A percentile compares a stretch with the other conserved stretches of the same genome.
Evolutionary conservation across 2,797 vertebrate species (phyloP).

Genomic region (Pteronotus mesoamericanus): DNA sequence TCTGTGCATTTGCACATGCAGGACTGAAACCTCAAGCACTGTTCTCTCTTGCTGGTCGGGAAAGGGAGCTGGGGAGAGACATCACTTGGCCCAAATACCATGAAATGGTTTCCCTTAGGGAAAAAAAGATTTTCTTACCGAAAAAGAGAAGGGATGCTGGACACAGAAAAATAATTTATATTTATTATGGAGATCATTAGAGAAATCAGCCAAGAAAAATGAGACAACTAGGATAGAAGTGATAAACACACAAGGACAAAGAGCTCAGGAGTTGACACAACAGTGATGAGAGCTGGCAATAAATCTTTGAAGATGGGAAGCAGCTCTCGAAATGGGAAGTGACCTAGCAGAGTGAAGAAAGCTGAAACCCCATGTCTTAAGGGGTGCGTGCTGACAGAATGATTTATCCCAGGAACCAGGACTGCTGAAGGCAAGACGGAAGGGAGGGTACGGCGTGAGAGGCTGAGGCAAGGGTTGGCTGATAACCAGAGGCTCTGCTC

Average conservation of each 20-base stretch:
- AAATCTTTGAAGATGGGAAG: neutral
- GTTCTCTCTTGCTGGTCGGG: neutral
- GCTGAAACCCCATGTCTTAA: neutral
- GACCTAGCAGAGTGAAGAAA: neutral
- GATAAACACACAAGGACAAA: neutral
- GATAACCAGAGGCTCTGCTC: neutral
- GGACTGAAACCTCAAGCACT: neutral
- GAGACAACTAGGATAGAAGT: neutral
- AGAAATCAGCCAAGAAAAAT: neutral
- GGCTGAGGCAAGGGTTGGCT: neutral
- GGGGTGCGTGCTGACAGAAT: neutral
- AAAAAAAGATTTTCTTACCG: neutral
- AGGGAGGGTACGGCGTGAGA: neutral
- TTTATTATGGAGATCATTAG: neutral
- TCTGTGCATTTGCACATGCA: neutral
- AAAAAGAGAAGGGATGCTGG: neutral
- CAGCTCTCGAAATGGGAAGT: neutral
- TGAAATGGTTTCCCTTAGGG: neutral
- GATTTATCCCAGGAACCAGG: neutral
- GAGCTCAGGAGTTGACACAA: neutral
- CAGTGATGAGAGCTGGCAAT: neutral
- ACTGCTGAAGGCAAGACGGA: neutral
- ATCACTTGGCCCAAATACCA: neutral
- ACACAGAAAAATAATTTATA: neutral
- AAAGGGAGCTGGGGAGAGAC: neutral